A percentile compares a stretch with the other conserved stretches of the same genome.
Evolutionary conservation across 2,888 invertebrate species (phyloP).

Genomic region (Microctonus hyperodae): DNA sequence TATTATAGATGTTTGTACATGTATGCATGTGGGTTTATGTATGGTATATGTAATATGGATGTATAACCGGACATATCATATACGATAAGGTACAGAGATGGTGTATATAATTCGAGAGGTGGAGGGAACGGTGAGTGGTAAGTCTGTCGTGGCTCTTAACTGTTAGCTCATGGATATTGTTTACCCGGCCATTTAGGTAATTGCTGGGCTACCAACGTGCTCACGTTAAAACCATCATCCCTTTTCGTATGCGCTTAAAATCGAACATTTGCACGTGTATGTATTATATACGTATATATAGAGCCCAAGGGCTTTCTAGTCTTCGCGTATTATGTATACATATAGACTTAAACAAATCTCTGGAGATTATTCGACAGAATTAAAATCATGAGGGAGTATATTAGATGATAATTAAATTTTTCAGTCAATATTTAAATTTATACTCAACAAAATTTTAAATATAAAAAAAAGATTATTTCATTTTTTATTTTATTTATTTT

Average conservation of each 20-base stretch:
- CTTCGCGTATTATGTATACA: slow-evolving; percentile 1
- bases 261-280: slow-evolving; percentile 51
- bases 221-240: slow-evolving; percentile 35
- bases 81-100: not conserved
- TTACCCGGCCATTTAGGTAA: slow-evolving; percentile 64
- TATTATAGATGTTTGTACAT: no score
- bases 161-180: slow-evolving; percentile 59
- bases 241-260: slow-evolving; percentile 35
- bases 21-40: no score
- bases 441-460: not conserved
- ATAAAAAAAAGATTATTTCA: not conserved
- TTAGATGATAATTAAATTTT: not conserved
- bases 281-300: no score
- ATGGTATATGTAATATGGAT: no score
- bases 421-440: not conserved
- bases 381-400: not conserved
- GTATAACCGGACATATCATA: not conserved
- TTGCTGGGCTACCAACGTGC: slow-evolving; percentile 60
- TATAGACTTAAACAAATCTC: slow-evolving; percentile 6
- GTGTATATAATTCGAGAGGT: slow-evolving; percentile 20
- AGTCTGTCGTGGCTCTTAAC: slow-evolving; percentile 53
- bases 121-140: slow-evolving; percentile 16
- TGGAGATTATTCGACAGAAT: not conserved
- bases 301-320: not conserved
- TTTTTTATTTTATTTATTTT: no score